Evolutionary conservation across 1,140 invertebrate species (phyloP).

Genomic region (Myzus persicae): DNA sequence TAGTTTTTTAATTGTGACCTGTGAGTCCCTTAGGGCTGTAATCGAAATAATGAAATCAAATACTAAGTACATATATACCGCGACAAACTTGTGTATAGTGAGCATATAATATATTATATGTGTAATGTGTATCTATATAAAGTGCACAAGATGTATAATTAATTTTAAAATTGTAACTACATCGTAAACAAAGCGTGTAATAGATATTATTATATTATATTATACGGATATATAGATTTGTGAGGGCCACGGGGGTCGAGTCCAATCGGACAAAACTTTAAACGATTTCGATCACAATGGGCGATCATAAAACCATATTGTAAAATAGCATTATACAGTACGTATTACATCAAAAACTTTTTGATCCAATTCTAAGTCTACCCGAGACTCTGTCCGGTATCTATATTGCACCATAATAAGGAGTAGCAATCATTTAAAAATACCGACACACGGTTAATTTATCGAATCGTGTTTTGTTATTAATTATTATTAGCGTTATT

Average conservation of each 20-base stretch:
- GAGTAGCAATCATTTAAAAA: neutral
- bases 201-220: neutral
- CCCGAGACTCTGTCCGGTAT: neutral
- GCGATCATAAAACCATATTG: neutral
- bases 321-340: neutral
- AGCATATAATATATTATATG: neutral
- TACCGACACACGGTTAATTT: neutral
- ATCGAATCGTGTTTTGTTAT: neutral
- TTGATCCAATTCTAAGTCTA: neutral
- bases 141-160: neutral
- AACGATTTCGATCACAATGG: constrained; percentile 6
- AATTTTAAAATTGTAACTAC: neutral
- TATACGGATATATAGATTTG: neutral
- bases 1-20: neutral
- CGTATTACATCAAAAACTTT: neutral
- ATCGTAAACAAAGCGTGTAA: neutral
- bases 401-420: neutral
- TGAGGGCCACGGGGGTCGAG: neutral
- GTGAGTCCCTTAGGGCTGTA: neutral
- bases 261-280: constrained; percentile 10
- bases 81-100: neutral
- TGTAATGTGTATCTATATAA: neutral
- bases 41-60: neutral
- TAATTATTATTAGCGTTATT: neutral
- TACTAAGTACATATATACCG: neutral